Evolutionary conservation across 2,113 vertebrate genomes (phyloP), one percentile per base, ranked within the genome.

Genomic region (Elaphurus davidianus): DNA sequence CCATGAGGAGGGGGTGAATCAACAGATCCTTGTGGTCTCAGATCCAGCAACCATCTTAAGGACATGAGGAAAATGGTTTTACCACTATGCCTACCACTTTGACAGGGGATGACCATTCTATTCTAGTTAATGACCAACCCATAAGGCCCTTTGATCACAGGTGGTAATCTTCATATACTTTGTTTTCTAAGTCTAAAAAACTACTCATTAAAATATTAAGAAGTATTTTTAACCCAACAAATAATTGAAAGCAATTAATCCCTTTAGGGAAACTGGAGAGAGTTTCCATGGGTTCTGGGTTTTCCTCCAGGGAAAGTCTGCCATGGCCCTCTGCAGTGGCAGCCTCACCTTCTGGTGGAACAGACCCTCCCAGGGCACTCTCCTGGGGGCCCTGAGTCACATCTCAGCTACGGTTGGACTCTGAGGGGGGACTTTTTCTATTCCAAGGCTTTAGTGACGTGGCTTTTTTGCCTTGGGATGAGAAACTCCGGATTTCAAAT

Each of bases 371-470:
- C 28, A 23, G 84, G 23, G 33, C 1, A 12, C 81, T 87, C 57
- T 97, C 17, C n/a, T 76, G 57, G 33, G 95, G 78, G 76, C 45
- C 64, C 87, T 94, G 97, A 43, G 83, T 36, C 96, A 59, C 87
- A 43, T 97, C 98, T 0, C 5, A 96, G 87, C 6, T 96, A 21
- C 14, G 90, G 89, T 94, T 87, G 8, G 54, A 9, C 0, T 93
- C 98, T 98, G 33, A 91, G 43, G 27, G 83, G 84, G 54, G 43
- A 76, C 86, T 98, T 98, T 21, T 97, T 98, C 52, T 99, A 99
- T 95, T 99, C 99, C 92, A 98, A 94, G 90, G 98, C 97, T 90
- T 99, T 98, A 9, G 13, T 30, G 2, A 0, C 0, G 0, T 33
- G 76, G 9, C 85, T 83, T 6, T 23, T 92, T 23, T 62, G 5